phyloP scores from a whole-genome alignment of 37 sponge, comb jelly and placozoan species.

The Cladorhizidae sp. region DNA sequence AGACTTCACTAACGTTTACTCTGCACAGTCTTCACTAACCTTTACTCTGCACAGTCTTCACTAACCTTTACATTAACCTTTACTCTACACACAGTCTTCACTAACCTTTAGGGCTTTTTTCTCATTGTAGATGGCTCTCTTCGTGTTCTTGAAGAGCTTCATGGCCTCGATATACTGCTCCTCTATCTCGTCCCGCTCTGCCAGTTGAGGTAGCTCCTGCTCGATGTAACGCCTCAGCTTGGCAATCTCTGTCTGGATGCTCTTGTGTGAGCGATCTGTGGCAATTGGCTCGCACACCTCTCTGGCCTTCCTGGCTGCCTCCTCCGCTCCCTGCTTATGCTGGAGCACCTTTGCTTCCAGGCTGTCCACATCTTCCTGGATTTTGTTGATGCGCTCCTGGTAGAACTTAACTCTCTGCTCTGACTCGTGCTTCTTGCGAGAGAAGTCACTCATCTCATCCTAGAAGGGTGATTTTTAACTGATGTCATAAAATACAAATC shows the following conservation, averaged over 20 bases:
- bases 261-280: constrained; percentile 35
- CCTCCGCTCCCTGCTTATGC: background rate
- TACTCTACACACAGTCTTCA: too few species aligned
- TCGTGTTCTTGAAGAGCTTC: constrained; percentile 42
- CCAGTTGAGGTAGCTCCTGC: constrained; percentile 31
- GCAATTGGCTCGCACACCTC: constrained; percentile 48
- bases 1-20: too few species aligned
- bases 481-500: too few species aligned
- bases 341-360: constrained; percentile 1
- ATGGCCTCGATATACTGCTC: constrained; percentile 52
- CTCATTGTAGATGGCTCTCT: constrained; percentile 24
- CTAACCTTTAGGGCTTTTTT: constrained; percentile 50
- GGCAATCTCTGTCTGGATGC: constrained; percentile 68
- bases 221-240: constrained; percentile 51
- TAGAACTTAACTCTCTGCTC: constrained; percentile 13
- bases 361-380: constrained; percentile 15
- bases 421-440: constrained; percentile 7
- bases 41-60: too few species aligned
- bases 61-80: too few species aligned
- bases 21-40: too few species aligned
- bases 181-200: constrained; percentile 32
- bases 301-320: constrained; percentile 1
- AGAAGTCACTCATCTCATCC: background rate
- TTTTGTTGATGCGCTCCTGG: constrained; percentile 24
- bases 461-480: background rate